phyloP scores from a whole-genome alignment of 2,888 invertebrate genomes.

The Hartigia nigra region DNA sequence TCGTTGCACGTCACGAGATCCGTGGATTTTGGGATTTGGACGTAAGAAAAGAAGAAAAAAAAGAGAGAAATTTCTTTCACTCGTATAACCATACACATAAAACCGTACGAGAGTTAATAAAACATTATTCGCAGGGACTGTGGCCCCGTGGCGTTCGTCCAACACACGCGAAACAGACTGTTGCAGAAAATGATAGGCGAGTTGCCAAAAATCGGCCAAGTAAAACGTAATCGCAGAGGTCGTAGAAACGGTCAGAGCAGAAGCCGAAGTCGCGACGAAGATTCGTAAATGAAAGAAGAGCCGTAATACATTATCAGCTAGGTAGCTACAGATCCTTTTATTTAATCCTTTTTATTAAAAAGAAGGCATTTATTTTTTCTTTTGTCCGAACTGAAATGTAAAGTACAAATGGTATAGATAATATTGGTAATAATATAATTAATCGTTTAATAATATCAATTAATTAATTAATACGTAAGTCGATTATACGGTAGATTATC shows the following conservation, averaged over 20 bases:
- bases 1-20: slow-evolving; percentile 46
- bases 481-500: slow-evolving; percentile 43
- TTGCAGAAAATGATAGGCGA: slow-evolving; percentile 36
- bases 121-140: slow-evolving; percentile 22
- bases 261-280: slow-evolving; percentile 13
- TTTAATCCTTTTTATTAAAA: slow-evolving; percentile 59
- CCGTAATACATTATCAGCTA: not conserved
- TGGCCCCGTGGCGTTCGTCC: slow-evolving; percentile 26
- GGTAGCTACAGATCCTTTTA: not conserved
- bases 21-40: slow-evolving; percentile 41
- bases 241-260: slow-evolving; percentile 26
- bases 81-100: not conserved
- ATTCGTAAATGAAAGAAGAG: not conserved
- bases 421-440: slow-evolving; percentile 62
- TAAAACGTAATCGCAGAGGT: slow-evolving; percentile 18
- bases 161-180: slow-evolving; percentile 28
- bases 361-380: slow-evolving; percentile 66
- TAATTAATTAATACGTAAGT: slow-evolving; percentile 54
- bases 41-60: slow-evolving; percentile 38
- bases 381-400: slow-evolving; percentile 61
- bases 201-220: slow-evolving; percentile 28
- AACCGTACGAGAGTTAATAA: not conserved
- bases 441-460: slow-evolving; percentile 64
- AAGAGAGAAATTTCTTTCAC: not conserved
- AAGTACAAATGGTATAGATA: slow-evolving; percentile 66